These are phyloP conservation scores for Sarcophaga variegata DNA, from an alignment of 2,888 invertebrate genomes.

Conservation along the genomic window DNA sequence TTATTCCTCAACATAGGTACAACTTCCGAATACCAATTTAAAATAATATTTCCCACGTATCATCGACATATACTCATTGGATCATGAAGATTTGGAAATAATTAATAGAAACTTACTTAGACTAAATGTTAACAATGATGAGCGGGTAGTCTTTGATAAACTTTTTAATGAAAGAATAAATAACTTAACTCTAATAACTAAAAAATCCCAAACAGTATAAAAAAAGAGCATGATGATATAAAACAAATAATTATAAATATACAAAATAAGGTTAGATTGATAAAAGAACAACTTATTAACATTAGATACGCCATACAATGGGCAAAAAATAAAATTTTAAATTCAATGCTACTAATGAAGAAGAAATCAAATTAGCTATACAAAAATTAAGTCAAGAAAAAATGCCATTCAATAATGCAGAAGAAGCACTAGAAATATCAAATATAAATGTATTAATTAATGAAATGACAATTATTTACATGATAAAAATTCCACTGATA, in stretches of 20 bases:
- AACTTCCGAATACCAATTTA: no score
- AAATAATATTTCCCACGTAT: no score
- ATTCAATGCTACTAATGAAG: slow-evolving; percentile 43
- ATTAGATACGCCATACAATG: slow-evolving; percentile 55
- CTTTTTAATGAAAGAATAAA: slow-evolving; percentile 22
- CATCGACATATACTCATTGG: no score
- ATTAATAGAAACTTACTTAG: slow-evolving; percentile 22
- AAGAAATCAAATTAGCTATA: slow-evolving; percentile 53
- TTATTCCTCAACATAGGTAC: no score
- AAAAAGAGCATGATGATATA: neutral
- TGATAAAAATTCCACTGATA: slow-evolving; percentile 52
- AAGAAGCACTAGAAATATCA: slow-evolving; percentile 51
- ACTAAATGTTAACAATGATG: slow-evolving; percentile 11
- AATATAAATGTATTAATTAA: neutral
- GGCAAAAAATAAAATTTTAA: slow-evolving; percentile 41
- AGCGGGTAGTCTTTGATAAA: slow-evolving; percentile 18
- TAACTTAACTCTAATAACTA: neutral
- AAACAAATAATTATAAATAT: slow-evolving; percentile 22
- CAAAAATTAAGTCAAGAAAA: slow-evolving; percentile 40
- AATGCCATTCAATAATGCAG: slow-evolving; percentile 28
- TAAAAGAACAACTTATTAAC: slow-evolving; percentile 46
- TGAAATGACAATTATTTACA: slow-evolving; percentile 37
- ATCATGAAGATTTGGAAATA: slow-evolving; percentile 8
- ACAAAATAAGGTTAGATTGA: slow-evolving; percentile 43
- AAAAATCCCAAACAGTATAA: no score